Evolutionary conservation across 2,888 invertebrate species (phyloP).

Genomic region (Herminia tarsipennalis): DNA sequence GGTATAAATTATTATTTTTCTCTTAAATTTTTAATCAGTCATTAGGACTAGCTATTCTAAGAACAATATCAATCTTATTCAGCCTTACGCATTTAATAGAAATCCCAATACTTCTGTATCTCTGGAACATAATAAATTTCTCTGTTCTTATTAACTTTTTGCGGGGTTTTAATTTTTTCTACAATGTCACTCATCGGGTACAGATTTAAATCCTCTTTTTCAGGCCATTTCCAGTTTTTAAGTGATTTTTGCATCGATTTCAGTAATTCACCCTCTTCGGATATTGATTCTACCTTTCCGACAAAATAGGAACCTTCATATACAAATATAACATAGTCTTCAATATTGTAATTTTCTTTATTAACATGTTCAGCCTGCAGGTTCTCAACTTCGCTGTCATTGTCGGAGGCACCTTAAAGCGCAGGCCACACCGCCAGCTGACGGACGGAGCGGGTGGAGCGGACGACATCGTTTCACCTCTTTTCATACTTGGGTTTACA

Average conservation of each 20-base stretch:
- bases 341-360: too few relatives aligned
- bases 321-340: neutral
- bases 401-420: neutral
- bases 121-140: neutral
- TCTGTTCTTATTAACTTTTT: neutral
- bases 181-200: neutral
- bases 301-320: neutral
- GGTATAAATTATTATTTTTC: too few relatives aligned
- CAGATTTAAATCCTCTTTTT: neutral
- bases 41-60: too few relatives aligned
- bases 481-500: too few relatives aligned
- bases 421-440: too few relatives aligned
- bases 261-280: neutral
- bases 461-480: too few relatives aligned
- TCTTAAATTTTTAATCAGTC: too few relatives aligned
- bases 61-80: too few relatives aligned
- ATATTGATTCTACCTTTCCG: neutral
- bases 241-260: neutral
- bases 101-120: too few relatives aligned
- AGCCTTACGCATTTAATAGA: too few relatives aligned
- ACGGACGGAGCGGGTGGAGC: too few relatives aligned
- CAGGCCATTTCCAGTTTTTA: neutral
- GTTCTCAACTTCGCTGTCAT: slow-evolving; percentile 40
- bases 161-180: neutral
- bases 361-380: too few relatives aligned